These are phyloP conservation scores for Tragelaphus scriptus DNA, from an alignment of 2,113 vertebrate species.

Conservation along the genomic window DNA sequence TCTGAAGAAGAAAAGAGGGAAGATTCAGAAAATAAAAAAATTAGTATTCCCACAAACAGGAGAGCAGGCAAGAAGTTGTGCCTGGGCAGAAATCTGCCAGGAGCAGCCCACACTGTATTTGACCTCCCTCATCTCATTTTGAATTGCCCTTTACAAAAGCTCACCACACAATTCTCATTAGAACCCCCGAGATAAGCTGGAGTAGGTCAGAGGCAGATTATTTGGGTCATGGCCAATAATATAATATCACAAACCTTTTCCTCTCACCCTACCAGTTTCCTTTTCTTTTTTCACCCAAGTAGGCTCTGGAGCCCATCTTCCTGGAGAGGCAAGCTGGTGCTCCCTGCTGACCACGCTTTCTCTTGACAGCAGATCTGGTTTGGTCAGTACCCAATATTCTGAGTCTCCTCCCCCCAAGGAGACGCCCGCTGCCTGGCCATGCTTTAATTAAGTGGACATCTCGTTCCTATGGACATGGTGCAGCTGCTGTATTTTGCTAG, in stretches of 20 bases:
- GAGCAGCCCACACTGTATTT: background rate
- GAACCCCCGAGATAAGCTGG: slow-evolving; percentile 30
- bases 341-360: background rate
- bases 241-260: slow-evolving; percentile 21
- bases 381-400: background rate
- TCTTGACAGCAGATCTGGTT: slow-evolving; percentile 17
- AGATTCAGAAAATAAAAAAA: background rate
- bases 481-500: slow-evolving; percentile 45
- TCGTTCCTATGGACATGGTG: background rate
- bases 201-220: slow-evolving; percentile 56
- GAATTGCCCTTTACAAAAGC: slow-evolving; percentile 55
- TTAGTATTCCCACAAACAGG: background rate
- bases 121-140: slow-evolving; percentile 53
- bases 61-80: background rate
- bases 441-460: slow-evolving; percentile 63
- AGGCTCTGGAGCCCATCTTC: background rate
- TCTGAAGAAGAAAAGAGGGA: background rate
- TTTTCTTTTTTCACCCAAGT: background rate
- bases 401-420: background rate
- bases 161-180: slow-evolving; percentile 52
- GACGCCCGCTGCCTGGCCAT: background rate
- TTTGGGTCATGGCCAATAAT: slow-evolving; percentile 45
- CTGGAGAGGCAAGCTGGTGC: background rate
- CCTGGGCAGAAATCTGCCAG: slow-evolving; percentile 1
- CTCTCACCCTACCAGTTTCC: background rate